Percentiles rank a stretch among this genome's conserved stretches.
Evolutionary conservation across 2,113 vertebrate species (phyloP).

Genomic region (Merops nubicus): DNA sequence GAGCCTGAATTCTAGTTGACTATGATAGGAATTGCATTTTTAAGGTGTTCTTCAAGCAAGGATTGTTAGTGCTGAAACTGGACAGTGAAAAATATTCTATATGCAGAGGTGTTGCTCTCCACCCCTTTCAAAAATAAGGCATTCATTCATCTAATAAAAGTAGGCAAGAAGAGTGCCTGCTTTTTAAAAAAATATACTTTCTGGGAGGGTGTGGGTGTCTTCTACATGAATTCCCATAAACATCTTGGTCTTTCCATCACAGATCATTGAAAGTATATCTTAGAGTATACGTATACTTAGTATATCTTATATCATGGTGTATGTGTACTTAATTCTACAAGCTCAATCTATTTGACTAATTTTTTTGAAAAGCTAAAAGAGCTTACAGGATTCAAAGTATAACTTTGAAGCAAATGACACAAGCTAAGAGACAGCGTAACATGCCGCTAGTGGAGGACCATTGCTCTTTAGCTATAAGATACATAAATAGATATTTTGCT

Average conservation of each 20-base stretch:
- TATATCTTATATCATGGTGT: no score
- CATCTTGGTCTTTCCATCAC: background rate
- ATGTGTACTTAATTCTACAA: background rate
- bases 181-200: background rate
- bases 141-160: background rate
- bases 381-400: background rate
- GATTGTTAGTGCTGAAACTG: background rate
- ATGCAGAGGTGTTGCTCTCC: background rate
- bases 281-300: no score
- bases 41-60: slow-evolving; percentile 36
- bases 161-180: background rate
- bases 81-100: background rate
- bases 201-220: background rate
- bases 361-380: background rate
- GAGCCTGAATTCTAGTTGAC: slow-evolving; percentile 8
- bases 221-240: background rate
- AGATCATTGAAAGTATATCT: background rate
- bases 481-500: background rate
- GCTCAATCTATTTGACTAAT: background rate
- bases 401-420: background rate
- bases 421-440: background rate
- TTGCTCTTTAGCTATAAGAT: background rate
- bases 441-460: background rate
- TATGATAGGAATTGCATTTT: background rate
- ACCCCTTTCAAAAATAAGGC: background rate